Conservation (phyloP, 2,888 invertebrate species). For the Idaea aversata region DNA sequence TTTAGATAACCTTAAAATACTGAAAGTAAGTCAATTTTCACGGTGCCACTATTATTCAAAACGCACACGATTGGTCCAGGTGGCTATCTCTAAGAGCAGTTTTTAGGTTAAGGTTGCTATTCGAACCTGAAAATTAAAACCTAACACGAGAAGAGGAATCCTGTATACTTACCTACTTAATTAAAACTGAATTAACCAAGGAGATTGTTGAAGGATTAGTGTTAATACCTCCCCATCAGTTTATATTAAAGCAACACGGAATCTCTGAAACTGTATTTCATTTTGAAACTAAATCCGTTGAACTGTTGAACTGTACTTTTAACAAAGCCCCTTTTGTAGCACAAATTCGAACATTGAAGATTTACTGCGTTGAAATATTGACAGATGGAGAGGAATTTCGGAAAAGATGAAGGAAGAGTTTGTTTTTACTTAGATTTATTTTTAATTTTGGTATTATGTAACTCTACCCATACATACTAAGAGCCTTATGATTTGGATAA, state of each 20-base stretch:
- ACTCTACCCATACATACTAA: not conserved
- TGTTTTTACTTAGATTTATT: no score
- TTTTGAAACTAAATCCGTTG: not conserved
- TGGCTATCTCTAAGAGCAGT: no score
- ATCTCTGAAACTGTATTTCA: not conserved
- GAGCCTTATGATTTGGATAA: no score
- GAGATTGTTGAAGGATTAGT: not conserved
- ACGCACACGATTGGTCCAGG: no score
- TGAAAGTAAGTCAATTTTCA: no score
- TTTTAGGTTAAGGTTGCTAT: no score
- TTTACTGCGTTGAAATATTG: not conserved
- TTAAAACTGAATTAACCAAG: not conserved
- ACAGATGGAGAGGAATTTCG: not conserved
- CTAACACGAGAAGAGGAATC: no score
- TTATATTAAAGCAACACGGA: not conserved
- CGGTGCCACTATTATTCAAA: no score
- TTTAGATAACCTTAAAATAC: no score
- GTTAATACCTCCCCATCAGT: not conserved
- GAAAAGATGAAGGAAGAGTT: not conserved
- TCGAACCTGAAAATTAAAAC: no score
- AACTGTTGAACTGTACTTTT: not conserved
- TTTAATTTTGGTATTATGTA: no score
- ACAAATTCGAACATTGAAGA: not conserved
- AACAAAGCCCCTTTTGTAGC: not conserved
- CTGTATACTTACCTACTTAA: no score